Conservation (phyloP, 2,888 invertebrate genomes). For the Drosophila borealis region DNA sequence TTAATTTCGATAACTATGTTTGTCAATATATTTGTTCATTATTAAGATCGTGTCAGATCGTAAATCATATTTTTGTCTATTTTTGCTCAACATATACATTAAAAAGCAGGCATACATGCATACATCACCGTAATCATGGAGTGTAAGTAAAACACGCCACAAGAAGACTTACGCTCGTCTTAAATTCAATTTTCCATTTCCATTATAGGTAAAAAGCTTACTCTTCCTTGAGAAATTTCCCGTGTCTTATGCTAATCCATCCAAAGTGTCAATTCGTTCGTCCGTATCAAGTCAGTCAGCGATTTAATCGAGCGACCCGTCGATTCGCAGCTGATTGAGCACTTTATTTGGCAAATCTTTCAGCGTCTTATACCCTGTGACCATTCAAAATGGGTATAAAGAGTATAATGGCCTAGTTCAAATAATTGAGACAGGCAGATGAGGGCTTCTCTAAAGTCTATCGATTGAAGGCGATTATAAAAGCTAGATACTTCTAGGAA, state of each 20-base stretch:
- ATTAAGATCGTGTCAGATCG: too few relatives aligned
- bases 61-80: too few relatives aligned
- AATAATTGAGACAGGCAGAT: background rate
- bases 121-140: too few relatives aligned
- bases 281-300: conserved; percentile 66
- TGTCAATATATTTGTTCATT: too few relatives aligned
- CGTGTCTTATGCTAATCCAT: conserved; percentile 69
- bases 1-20: too few relatives aligned
- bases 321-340: conserved; percentile 65
- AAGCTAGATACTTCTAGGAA: too few relatives aligned
- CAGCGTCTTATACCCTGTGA: conserved; percentile 11
- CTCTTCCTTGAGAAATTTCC: conserved; percentile 9
- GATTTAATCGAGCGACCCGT: conserved; percentile 48
- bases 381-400: background rate
- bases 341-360: conserved; percentile 57
- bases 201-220: background rate
- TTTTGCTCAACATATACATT: too few relatives aligned
- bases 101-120: too few relatives aligned
- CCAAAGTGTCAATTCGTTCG: conserved; percentile 79
- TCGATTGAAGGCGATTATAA: too few relatives aligned
- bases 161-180: background rate
- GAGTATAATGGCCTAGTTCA: background rate
- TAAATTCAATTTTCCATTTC: conserved; percentile 3
- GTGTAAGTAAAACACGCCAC: background rate
- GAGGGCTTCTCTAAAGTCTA: too few relatives aligned